These are phyloP conservation scores for Nestor notabilis DNA, from an alignment of 2,113 vertebrate species.

Conservation along the genomic window DNA sequence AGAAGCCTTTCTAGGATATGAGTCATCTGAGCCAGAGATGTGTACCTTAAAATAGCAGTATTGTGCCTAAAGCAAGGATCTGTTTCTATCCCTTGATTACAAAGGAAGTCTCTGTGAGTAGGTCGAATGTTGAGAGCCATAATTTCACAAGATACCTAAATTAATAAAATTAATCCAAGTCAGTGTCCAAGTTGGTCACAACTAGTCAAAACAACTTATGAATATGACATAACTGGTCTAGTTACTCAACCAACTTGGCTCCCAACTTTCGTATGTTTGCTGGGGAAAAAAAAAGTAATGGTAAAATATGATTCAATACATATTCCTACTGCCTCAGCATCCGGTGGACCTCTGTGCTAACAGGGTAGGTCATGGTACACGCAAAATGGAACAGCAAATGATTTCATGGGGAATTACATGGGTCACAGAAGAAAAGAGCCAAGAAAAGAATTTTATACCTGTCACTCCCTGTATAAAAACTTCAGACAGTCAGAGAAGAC, in stretches of 20 bases:
- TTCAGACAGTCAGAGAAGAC: constrained; percentile 12
- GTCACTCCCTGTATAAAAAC: background rate
- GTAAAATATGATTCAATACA: background rate
- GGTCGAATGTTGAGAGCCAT: background rate
- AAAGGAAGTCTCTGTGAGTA: background rate
- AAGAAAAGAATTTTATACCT: constrained; percentile 44
- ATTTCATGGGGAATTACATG: constrained; percentile 40
- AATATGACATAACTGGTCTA: background rate
- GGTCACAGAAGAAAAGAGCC: constrained; percentile 13
- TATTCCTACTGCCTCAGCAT: background rate
- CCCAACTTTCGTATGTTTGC: background rate
- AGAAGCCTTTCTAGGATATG: background rate
- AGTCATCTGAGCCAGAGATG: constrained; percentile 1
- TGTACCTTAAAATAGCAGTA: background rate
- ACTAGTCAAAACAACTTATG: background rate
- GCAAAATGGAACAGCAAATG: constrained; percentile 54
- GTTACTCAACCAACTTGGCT: background rate
- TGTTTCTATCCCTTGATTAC: background rate
- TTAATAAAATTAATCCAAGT: background rate
- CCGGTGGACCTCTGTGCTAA: constrained; percentile 13
- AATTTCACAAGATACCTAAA: background rate
- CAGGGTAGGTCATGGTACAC: constrained; percentile 22
- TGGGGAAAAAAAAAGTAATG: background rate
- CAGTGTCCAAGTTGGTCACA: background rate
- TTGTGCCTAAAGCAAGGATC: background rate